These are phyloP conservation scores for Bilobella aurantiaca DNA, from an alignment of 1,140 invertebrate genomes.

Conservation along the genomic window DNA sequence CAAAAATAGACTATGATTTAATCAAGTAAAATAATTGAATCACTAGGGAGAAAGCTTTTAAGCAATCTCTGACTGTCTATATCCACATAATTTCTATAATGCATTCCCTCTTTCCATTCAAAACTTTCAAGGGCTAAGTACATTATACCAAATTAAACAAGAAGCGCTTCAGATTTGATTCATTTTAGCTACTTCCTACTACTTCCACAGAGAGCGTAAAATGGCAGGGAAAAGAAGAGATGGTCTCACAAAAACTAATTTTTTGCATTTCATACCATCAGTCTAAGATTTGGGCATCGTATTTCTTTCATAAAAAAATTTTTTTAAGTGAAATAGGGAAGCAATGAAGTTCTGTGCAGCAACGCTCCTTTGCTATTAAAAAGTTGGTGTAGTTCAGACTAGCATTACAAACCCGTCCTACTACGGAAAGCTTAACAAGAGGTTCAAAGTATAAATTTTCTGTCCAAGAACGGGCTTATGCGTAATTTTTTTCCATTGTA, in stretches of 20 bases:
- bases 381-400: too few species aligned
- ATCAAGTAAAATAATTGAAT: constrained; percentile 23
- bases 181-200: neutral
- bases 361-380: too few species aligned
- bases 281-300: too few species aligned
- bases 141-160: constrained; percentile 18
- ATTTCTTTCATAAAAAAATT: neutral
- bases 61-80: constrained; percentile 3
- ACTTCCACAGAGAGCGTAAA: neutral
- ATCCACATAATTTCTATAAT: neutral
- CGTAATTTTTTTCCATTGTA: too few species aligned
- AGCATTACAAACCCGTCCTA: too few species aligned
- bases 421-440: too few species aligned
- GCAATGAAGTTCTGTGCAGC: neutral
- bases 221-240: neutral
- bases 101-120: neutral
- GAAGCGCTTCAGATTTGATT: constrained; percentile 6
- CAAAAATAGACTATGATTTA: constrained; percentile 8
- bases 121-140: constrained; percentile 5
- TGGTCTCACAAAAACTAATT: neutral
- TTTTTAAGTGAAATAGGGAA: neutral
- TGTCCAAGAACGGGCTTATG: too few species aligned
- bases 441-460: too few species aligned
- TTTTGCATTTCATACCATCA: too few species aligned
- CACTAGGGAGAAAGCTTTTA: constrained; percentile 14